These are phyloP conservation scores for Delichon dasypus DNA, from an alignment of 2,797 vertebrate species.

Conservation along the genomic window DNA sequence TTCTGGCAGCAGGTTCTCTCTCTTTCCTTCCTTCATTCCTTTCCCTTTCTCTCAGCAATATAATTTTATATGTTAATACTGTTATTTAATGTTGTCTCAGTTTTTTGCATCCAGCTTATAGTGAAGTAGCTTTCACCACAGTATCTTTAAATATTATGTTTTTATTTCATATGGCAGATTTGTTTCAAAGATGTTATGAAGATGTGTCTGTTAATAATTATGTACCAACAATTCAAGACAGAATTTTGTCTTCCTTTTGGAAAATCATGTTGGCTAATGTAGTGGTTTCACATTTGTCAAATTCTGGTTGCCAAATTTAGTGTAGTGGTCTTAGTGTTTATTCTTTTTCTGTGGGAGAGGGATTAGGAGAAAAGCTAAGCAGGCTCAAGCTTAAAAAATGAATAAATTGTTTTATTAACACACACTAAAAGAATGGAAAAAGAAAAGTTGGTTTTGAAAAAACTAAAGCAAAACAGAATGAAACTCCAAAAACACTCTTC, in stretches of 20 bases:
- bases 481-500: no score
- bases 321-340: no score
- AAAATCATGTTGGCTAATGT: not conserved
- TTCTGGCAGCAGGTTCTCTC: not conserved
- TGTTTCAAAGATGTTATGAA: conserved; percentile 37
- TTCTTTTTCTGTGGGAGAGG: no score
- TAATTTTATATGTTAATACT: conserved; percentile 11
- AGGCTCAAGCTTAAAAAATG: no score
- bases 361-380: no score
- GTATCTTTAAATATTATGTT: not conserved
- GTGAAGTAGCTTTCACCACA: not conserved
- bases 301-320: no score
- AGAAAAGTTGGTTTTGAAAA: no score
- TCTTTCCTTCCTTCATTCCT: not conserved
- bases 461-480: no score
- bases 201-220: not conserved
- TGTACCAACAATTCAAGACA: conserved; percentile 18
- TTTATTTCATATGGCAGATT: conserved; percentile 34
- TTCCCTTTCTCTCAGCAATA: not conserved
- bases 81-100: not conserved
- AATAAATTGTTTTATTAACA: no score
- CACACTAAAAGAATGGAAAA: no score
- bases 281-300: no score
- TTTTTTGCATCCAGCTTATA: not conserved
- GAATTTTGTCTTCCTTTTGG: conserved; percentile 31